Evolutionary conservation across 2,888 invertebrate genomes (phyloP).

Genomic region (Callosobruchus maculatus): DNA sequence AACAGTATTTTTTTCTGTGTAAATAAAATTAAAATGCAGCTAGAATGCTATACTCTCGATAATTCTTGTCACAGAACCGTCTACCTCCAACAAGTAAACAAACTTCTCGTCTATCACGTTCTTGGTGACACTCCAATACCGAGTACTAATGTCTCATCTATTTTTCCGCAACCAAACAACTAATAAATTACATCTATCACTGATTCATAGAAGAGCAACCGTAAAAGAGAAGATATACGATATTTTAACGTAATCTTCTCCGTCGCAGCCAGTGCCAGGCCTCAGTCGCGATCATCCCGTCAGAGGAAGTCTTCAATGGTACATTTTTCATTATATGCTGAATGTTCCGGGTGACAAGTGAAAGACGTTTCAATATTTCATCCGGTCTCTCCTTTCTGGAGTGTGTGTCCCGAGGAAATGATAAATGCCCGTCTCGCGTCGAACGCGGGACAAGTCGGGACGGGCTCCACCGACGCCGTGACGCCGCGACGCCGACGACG

Average conservation of each 20-base stretch:
- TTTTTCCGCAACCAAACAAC: neutral
- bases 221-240: neutral
- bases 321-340: slow-evolving; percentile 15
- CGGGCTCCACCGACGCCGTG: neutral
- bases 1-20: no score
- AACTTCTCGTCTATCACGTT: no score
- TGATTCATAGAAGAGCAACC: neutral
- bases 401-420: slow-evolving; percentile 7
- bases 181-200: neutral
- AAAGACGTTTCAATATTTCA: slow-evolving; percentile 16
- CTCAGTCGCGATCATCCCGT: neutral
- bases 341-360: slow-evolving; percentile 15
- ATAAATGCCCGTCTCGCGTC: slow-evolving; percentile 7
- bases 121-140: no score
- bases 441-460: neutral
- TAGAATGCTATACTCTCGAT: no score
- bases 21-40: no score
- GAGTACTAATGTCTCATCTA: no score
- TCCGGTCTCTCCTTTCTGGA: slow-evolving; percentile 9
- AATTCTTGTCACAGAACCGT: no score
- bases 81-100: no score
- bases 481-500: neutral
- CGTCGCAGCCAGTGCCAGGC: neutral
- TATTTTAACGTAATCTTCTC: neutral
- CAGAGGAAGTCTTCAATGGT: slow-evolving; percentile 8